Base-by-base conservation (phyloP, 1,140 invertebrate species). In the Pseudomyrmex flavicornis region DNA sequence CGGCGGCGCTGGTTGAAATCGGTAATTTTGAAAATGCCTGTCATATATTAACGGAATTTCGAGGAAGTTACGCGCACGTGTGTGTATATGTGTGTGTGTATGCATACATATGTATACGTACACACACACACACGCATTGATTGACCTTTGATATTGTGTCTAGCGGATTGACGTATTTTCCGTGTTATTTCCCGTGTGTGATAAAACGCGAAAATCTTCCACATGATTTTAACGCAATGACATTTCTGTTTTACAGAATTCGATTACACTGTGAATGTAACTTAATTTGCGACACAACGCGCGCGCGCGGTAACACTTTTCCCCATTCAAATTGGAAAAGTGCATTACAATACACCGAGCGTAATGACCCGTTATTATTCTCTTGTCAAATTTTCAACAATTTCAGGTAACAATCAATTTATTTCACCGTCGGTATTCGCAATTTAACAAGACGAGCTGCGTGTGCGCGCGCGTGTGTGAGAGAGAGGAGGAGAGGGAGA, bases 21-120 rank as follows among this genome's bases (percentile, higher is more conserved):
- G 65, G 66, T 72, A 70, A 80, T 80, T 80, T 70, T 80, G 66
- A 80, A 80, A 80, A 80, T 80, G 35, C 9, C 44, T 69, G 65
- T 77, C 62, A 26, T 75, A 65, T 68, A 69, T 56, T 72, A 70
- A 20, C 44, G 65, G 44, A 79, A 79, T 70, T 79, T 70, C 65
- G 52, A 13, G 65, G 1, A 70, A 70, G 52, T 70, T 79, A 59
- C 48, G 76, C 66, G 35, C 35, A 35, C 35, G 35, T 35, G 35
- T 35, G 35, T 35, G 26, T 35, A 0, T 35, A 0, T 17, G 22
- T 22, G 26, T 26, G 26, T 26, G 2, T 35, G 35, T 5, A 35
- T 35, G 4, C 35, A 7, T 35, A 5, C 35, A 35, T 35, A 5
- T 35, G 35, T 7, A 26, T 26, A 35, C 5, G 35, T 5, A 46